Percentiles rank a stretch among this genome's conserved stretches.
These are phyloP conservation scores for Bimastos eiseni DNA, from an alignment of 2,888 invertebrate species.

Conservation along the genomic window DNA sequence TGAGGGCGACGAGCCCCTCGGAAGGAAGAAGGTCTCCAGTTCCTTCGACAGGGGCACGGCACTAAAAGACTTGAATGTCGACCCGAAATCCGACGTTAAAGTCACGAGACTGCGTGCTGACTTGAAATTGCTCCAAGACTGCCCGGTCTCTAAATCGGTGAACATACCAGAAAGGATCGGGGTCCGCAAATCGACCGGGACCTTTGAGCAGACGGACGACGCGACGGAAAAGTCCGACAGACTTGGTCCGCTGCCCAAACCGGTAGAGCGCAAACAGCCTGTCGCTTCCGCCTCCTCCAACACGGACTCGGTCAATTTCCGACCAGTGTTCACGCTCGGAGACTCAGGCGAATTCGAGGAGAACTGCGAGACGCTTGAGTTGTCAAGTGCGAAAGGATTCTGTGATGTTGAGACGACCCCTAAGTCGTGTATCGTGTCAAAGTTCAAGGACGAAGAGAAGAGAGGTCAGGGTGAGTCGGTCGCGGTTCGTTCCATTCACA, in stretches of 20 bases:
- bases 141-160: neutral
- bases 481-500: conserved; percentile 22
- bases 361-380: neutral
- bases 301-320: neutral
- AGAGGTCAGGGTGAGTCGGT: neutral
- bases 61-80: neutral
- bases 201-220: neutral
- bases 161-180: neutral
- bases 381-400: neutral
- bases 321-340: neutral
- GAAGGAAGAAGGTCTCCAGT: neutral
- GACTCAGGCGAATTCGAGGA: neutral
- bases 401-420: neutral
- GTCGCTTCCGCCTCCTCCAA: neutral
- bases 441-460: neutral
- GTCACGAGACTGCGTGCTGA: neutral
- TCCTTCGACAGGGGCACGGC: neutral
- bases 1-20: neutral
- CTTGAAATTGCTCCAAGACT: neutral
- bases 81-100: neutral
- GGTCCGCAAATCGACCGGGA: neutral
- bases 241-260: neutral
- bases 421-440: neutral
- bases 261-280: neutral
- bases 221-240: neutral